Conservation (phyloP, 2,113 vertebrate genomes). For the Piaya cayana region DNA sequence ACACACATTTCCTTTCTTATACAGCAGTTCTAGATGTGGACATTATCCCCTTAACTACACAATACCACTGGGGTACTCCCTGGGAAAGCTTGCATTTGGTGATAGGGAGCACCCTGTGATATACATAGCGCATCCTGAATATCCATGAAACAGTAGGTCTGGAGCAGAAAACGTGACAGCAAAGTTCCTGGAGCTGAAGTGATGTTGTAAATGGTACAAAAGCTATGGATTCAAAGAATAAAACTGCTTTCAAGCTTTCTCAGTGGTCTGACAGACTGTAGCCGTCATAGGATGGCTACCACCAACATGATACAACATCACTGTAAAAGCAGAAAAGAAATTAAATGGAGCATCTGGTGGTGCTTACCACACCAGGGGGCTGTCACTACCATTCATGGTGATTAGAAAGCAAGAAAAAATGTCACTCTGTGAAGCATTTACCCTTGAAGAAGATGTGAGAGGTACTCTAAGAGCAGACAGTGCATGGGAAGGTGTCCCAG, state of each 20-base stretch:
- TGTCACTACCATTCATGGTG: not conserved
- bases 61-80: rapidly evolving
- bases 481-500: rapidly evolving
- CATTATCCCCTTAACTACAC: rapidly evolving
- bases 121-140: not conserved
- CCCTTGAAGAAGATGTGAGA: not conserved
- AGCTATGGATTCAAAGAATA: not conserved
- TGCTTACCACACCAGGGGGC: not conserved
- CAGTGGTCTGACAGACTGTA: not conserved
- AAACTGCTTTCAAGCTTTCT: not conserved
- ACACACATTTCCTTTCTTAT: not conserved
- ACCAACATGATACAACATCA: rapidly evolving
- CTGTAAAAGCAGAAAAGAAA: not conserved
- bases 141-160: rapidly evolving
- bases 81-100: rapidly evolving
- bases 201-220: not conserved
- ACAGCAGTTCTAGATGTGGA: not conserved
- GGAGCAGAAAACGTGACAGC: not conserved
- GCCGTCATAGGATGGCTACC: rapidly evolving
- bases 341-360: not conserved
- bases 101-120: rapidly evolving
- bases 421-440: not conserved
- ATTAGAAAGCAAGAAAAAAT: not conserved
- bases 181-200: not conserved
- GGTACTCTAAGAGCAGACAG: rapidly evolving